Base-by-base conservation (phyloP, 2,888 invertebrate genomes). In the Drosophila trichaetosa region DNA sequence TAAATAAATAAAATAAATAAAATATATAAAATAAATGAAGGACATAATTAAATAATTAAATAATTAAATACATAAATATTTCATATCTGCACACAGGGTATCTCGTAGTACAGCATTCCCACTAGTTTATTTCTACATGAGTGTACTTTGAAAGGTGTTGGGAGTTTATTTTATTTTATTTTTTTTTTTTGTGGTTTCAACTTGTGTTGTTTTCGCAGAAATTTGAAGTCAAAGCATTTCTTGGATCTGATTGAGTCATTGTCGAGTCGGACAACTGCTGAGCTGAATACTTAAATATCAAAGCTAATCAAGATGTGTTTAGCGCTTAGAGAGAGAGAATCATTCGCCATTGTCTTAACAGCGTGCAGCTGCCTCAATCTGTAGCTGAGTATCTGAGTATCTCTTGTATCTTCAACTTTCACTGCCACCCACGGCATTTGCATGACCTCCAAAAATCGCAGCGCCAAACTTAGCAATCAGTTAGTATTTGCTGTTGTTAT, bases 401-500 rank as follows among this genome's bases (percentile, higher is more conserved):
- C 46, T 16, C 16, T 29, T 57, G 42, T 16, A 42, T 16, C 21
- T 31, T 27, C 63, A 73, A 88, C 84, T 85, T 85, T 85, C 84
- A 86, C 87, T 85, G 79, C 83, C 85, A 85, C 85, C 82, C 87
- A 85, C 87, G 71, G 81, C 83, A 87, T 73, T 74, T 76, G 60
- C 73, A 75, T 85, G 87, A 89, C 87, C 89, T 87, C 87, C 76
- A 87, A 86, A 86, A 53, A 58, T 59, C n/a, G 42, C 59, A 49
- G 33, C 18, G 65, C 46, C 57, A 46, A 33, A 53, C 52, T 27
- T 4, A 16, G 13, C 56, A 38, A 56, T 29, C 56, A 11, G n/a
- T 27, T 38, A n/a, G 13, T 18, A n/a, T 60, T 75, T 71, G 66
- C n/a, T 18, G 38, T 60, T 58, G 71, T 79, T 86, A 87, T 86